Base-by-base conservation (phyloP, 2,888 invertebrate species). In the Acronicta psi region DNA sequence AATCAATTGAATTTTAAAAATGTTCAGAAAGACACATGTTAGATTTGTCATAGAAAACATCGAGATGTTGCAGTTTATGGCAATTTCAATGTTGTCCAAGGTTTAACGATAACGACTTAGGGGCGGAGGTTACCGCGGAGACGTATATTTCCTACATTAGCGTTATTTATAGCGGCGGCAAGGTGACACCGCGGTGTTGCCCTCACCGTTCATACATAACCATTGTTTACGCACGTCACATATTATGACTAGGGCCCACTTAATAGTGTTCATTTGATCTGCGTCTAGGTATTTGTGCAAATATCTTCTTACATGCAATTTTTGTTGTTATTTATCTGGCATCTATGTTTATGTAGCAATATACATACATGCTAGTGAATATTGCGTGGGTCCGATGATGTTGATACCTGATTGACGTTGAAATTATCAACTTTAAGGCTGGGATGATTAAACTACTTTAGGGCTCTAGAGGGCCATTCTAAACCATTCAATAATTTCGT, bases 111-210 rank as follows among this genome's bases (percentile, higher is more conserved):
- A 23, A 38, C 41, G 10, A 36, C 14, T 16, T 10, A 41, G 29
- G 44, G 10, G 34, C 37, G 23, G 17, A 18, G 14, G 31, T 52
- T 31, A 36, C 20, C 23, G 20, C 41, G 36, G 25, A 40, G 45
- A 50, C 36, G 52, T 41, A 61, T 9, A 63, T 56, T 61, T 49
- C 52, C 51, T 56, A 47, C 36, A 61, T 31, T 23, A 25, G 20
- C 11, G 42, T 72, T 62, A 68, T 66, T 71, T 66, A 71, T 65
- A 69, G 56, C 25, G 18, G 56, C 59, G 20, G 59, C 56, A 70
- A 71, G 71, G 66, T 69, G 69, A 69, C 69, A 69, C 71, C 66
- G 46, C 58, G n/a, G 41, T 62, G 52, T 52, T 56, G 51, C 41
- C 64, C 69, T 69, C 37, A 62, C 31, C 47, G 51, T 36, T 44